Conservation (phyloP, 2,797 vertebrate genomes). For the Malacoctenus gilli region DNA sequence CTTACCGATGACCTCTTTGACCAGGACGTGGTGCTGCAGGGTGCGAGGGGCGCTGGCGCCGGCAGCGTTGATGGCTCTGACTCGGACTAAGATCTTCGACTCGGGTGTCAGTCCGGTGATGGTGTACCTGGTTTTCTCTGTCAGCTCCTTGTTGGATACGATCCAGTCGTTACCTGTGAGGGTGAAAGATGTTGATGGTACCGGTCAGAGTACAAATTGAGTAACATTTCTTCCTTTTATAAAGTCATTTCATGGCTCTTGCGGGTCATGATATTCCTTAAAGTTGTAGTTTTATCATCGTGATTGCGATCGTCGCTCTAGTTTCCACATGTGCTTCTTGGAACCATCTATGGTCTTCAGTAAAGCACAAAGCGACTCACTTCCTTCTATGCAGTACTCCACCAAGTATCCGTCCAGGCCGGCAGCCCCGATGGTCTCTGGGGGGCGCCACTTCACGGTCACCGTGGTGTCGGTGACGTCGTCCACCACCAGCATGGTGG, state of each 20-base stretch:
- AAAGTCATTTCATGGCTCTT: neutral
- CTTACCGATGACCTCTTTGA: constrained; percentile 96
- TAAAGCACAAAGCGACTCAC: constrained; percentile 79
- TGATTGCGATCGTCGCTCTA: too few relatives aligned
- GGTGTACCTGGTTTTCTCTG: constrained; percentile 93
- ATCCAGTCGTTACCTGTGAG: constrained; percentile 89
- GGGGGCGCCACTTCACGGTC: constrained; percentile 97
- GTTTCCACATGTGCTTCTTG: neutral
- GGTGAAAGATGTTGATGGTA: too few relatives aligned
- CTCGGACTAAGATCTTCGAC: constrained; percentile 89
- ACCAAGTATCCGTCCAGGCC: constrained; percentile 95
- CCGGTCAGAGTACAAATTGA: too few relatives aligned
- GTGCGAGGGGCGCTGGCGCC: constrained; percentile 88
- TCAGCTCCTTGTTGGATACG: constrained; percentile 86
- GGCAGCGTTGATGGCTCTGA: constrained; percentile 93
- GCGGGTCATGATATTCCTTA: too few relatives aligned
- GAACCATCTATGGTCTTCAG: neutral
- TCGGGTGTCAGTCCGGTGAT: constrained; percentile 87
- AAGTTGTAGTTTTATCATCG: too few relatives aligned
- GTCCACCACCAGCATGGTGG: constrained; percentile 92
- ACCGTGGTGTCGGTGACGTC: constrained; percentile 91
- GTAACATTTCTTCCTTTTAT: too few relatives aligned
- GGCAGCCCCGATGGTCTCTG: constrained; percentile 96
- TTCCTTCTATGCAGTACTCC: constrained; percentile 98
- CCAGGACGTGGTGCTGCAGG: constrained; percentile 90